phyloP scores from a whole-genome alignment of 2,797 vertebrate genomes.

The Gallinago stenura region DNA sequence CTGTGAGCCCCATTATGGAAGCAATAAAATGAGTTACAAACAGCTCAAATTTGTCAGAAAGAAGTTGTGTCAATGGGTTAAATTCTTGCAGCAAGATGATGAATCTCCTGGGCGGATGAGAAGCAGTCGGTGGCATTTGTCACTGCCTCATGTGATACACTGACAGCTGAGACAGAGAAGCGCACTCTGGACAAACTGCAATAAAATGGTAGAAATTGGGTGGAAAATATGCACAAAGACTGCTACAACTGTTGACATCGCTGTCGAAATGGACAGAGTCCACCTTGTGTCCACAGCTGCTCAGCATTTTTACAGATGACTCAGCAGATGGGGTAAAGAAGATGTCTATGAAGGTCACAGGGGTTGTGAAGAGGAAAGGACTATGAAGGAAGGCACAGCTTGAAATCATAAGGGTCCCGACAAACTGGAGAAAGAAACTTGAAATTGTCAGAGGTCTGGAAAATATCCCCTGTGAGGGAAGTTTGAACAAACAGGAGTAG shows the following conservation, averaged over 20 bases:
- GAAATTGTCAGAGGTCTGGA: not conserved
- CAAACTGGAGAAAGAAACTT: not conserved
- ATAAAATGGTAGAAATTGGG: not conserved
- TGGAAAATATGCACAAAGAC: not conserved
- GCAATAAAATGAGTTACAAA: not conserved
- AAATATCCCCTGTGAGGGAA: not conserved
- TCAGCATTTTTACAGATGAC: not conserved
- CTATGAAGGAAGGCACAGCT: not conserved
- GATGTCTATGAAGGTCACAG: not conserved
- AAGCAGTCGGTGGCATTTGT: accelerated
- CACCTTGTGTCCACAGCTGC: not conserved
- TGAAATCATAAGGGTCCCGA: not conserved
- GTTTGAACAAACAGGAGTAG: not conserved
- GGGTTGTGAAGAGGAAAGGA: not conserved
- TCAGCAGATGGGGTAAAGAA: not conserved
- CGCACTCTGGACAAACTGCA: not conserved
- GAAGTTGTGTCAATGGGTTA: not conserved
- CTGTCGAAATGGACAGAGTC: not conserved
- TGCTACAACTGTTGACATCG: not conserved
- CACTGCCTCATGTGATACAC: not conserved
- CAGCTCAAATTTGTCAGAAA: not conserved
- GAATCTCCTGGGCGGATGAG: not conserved
- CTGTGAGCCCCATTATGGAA: not conserved
- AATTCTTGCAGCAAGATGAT: not conserved
- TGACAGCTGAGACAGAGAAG: not conserved